Evolutionary conservation across 2,888 invertebrate species (phyloP).

Genomic region (Lobophora halterata): DNA sequence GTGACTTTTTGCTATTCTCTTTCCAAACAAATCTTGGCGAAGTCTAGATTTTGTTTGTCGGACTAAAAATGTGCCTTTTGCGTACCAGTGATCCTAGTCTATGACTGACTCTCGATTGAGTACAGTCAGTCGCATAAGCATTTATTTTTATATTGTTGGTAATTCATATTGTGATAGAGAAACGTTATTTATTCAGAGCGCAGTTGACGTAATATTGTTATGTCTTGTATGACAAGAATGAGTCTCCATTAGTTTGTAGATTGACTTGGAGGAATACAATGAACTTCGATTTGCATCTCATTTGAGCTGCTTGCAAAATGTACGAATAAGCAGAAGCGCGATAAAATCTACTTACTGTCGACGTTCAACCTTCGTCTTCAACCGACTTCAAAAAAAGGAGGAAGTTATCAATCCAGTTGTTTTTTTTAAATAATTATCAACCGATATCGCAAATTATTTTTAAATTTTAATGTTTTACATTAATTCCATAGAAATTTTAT

Average conservation of each 20-base stretch:
- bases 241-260: constrained; percentile 40
- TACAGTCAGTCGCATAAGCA: constrained; percentile 73
- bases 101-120: constrained; percentile 45
- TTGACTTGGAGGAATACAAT: constrained; percentile 35
- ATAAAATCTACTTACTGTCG: no score
- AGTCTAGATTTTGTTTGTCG: constrained; percentile 7
- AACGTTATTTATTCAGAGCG: constrained; percentile 53
- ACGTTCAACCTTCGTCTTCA: no score
- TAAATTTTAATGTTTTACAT: no score
- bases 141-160: constrained; percentile 78
- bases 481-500: no score
- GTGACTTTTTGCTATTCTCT: no score
- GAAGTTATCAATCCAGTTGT: no score
- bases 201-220: constrained; percentile 42
- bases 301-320: constrained; percentile 3
- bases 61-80: constrained; percentile 63
- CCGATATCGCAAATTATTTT: no score
- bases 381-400: no score
- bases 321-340: neutral
- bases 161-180: constrained; percentile 52
- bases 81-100: constrained; percentile 77
- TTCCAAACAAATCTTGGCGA: no score
- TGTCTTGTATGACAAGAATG: constrained; percentile 55
- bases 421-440: no score
- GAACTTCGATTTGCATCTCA: constrained; percentile 29